Evolutionary conservation across 1,140 invertebrate genomes (phyloP), one percentile per base, ranked within the genome.

Genomic region (Saccostrea echinata): DNA sequence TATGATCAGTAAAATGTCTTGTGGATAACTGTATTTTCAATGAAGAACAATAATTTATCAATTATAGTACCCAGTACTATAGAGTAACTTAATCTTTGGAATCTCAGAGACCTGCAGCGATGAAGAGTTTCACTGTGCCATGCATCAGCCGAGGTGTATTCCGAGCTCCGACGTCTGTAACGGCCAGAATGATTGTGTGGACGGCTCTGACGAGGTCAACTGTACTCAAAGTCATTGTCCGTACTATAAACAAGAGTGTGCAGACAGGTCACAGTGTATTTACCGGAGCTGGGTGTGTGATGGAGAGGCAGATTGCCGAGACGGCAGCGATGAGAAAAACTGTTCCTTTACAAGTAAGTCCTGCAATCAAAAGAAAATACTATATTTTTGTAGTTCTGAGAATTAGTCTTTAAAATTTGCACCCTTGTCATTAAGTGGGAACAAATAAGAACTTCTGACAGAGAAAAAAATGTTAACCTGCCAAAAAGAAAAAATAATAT

Each of bases 51-150:
- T 43, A 43, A 6, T 43, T 43, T 43, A 43, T 43, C 2, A 43
- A 43, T 43, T 2, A 43, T n/a, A n/a, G n/a, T n/a, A n/a, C n/a
- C n/a, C n/a, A n/a, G n/a, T n/a, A n/a, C n/a, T n/a, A n/a, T n/a
- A 43, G 6, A 43, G 35, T 43, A 43, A 43, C 6, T 43, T 43
- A 43, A 43, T 43, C 35, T 43, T 43, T 43, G 2, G 6, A 43
- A 43, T 43, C 6, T 85, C 35, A 88, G 88, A 85, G 8, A 84
- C 80, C 16, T 89, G 88, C 24, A 64, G 24, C 24, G 8, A 27
- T 8, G 97, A 97, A 0, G 97, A 99, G 94, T 99, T 98, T 94
- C 97, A 96, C 21, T 99, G 98, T 93, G 97, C 92, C 96, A 96
- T 96, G 33, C 86, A 87, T 35, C 98, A 98, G 92, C 97, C 97